Base-by-base conservation (phyloP, 1,140 invertebrate species). In the Nasonia giraulti region DNA sequence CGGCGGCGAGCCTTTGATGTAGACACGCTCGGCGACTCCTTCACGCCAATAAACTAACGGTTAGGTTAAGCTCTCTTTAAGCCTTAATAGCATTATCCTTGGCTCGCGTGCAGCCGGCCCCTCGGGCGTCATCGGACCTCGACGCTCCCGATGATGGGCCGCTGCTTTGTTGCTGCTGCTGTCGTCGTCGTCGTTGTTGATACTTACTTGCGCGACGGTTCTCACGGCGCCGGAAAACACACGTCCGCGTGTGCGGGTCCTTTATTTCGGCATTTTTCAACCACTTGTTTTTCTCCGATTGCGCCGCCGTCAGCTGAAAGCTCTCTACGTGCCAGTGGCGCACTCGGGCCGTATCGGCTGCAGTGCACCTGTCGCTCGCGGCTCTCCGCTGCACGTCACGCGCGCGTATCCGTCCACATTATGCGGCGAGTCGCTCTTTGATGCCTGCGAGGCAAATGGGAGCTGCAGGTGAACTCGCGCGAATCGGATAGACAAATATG, bases 21-120 rank as follows among this genome's bases (percentile, higher is more conserved):
- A 91, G 90, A 90, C 90, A 91, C 91, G 91, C 91, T 91, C 85
- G 87, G 87, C 88, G 90, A 91, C 91, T 92, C 91, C 90, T 91
- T 92, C 91, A 92, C 91, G 91, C 91, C 91, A 91, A 92, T 92
- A 92, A 92, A 92, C 91, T 91, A 91, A 92, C 90, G 91, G 90
- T 91, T 91, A 90, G 88, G 90, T 90, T 90, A 89, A 90, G 89
- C 88, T 76, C 90, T 90, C 90, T 91, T 90, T 90, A 90, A 90
- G 88, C 90, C 88, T 90, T 91, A 91, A 91, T 92, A 88, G 90
- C 89, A 91, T 92, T 91, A 91, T 91, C 90, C 88, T 88, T 89
- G 87, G 90, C 90, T 88, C 85, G 69, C 87, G 86, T 31, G 10
- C n/a, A 78, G 47, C 44, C 50, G 44, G 40, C 79, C 40, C 74